Evolutionary conservation across 1,140 invertebrate species (phyloP).

Genomic region (Drosophila teissieri): DNA sequence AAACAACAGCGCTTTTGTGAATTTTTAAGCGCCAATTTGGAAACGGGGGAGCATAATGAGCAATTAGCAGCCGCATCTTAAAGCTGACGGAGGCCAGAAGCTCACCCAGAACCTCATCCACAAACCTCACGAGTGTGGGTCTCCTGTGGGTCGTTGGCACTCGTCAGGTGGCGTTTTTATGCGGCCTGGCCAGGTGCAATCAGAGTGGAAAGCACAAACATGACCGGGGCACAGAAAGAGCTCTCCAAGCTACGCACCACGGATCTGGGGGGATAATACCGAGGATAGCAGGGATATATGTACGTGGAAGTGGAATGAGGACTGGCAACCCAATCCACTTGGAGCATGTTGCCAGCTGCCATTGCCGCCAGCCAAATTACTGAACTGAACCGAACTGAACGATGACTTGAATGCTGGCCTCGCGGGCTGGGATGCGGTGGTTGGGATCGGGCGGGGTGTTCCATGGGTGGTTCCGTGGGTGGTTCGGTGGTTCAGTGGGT

Average conservation of each 20-base stretch:
- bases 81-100: conserved; percentile 1
- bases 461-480: not conserved
- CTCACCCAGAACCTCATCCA: not conserved
- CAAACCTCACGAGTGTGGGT: not conserved
- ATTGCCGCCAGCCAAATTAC: conserved; percentile 77
- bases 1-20: conserved; percentile 15
- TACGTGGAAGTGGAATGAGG: conserved; percentile 12
- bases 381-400: conserved; percentile 82
- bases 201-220: conserved; percentile 55
- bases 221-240: conserved; percentile 25
- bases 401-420: conserved; percentile 74
- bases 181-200: conserved; percentile 66
- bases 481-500: conserved; percentile 14
- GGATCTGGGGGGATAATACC: conserved; percentile 8
- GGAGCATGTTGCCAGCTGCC: conserved; percentile 66
- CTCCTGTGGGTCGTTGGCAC: conserved; percentile 50
- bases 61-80: conserved; percentile 46
- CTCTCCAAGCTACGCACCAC: conserved; percentile 22
- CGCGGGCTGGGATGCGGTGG: conserved; percentile 12
- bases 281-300: not conserved
- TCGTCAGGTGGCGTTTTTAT: conserved; percentile 5
- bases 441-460: not conserved
- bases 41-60: conserved; percentile 37
- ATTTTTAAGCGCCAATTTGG: conserved; percentile 15
- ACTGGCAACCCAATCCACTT: conserved; percentile 27